phyloP scores from a whole-genome alignment of 2,797 vertebrate species.

The Champsocephalus esox region DNA sequence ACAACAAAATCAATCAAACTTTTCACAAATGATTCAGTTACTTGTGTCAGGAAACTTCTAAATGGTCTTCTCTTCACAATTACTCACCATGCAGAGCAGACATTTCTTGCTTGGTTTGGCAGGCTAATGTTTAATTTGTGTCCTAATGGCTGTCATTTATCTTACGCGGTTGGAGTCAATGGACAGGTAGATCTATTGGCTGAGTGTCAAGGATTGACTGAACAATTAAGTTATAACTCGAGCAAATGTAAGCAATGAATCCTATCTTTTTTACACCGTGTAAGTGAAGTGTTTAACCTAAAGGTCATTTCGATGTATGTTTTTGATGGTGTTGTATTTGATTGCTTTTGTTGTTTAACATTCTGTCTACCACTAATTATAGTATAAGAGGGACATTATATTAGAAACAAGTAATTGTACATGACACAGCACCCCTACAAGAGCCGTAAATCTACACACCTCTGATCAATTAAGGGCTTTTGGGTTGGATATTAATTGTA shows the following conservation, averaged over 20 bases:
- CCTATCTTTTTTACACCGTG: background rate
- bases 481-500: background rate
- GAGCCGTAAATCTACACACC: background rate
- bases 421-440: background rate
- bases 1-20: background rate
- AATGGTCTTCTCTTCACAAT: background rate
- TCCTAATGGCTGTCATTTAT: conserved; percentile 11
- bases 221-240: conserved; percentile 4
- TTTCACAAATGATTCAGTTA: background rate
- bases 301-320: background rate
- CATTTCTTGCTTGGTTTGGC: background rate
- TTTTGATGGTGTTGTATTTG: background rate
- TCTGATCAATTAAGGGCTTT: background rate
- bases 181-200: background rate
- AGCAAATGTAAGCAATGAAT: background rate
- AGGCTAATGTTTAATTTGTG: background rate
- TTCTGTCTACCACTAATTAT: background rate
- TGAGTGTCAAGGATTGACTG: background rate
- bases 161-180: background rate
- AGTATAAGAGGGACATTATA: background rate
- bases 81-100: background rate
- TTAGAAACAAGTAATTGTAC: background rate
- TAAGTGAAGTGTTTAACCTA: background rate
- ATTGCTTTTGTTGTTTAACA: background rate
- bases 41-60: background rate